Percentiles rank a stretch among this genome's conserved stretches.
phyloP scores from a whole-genome alignment of 2,888 invertebrate genomes.

The Pteria penguin region DNA sequence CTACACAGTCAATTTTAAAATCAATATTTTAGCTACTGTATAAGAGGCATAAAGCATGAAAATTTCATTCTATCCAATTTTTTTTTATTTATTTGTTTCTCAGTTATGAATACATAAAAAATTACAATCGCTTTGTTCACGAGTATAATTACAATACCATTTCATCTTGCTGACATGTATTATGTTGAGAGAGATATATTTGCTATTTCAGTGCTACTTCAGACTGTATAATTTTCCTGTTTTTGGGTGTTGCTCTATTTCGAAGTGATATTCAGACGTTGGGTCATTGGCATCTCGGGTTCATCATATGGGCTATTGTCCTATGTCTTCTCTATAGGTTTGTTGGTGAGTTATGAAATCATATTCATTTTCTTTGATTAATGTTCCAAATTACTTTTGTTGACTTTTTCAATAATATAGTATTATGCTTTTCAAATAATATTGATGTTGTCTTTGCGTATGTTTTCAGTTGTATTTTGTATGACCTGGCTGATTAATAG shows the following conservation, averaged over 20 bases:
- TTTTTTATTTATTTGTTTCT: no score
- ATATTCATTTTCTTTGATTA: neutral
- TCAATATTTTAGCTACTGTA: no score
- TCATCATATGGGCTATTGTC: constrained; percentile 79
- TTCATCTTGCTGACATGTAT: no score
- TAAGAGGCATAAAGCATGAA: no score
- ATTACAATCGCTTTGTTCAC: no score
- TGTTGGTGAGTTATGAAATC: constrained; percentile 70
- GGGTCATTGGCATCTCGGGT: constrained; percentile 80
- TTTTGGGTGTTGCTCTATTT: constrained; percentile 82
- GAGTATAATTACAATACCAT: no score
- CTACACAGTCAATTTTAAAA: no score
- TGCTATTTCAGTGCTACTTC: constrained; percentile 81
- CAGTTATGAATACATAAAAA: no score
- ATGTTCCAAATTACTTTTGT: neutral
- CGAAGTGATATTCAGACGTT: constrained; percentile 71
- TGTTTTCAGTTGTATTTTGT: constrained; percentile 80
- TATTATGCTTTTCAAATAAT: neutral
- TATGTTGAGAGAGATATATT: no score
- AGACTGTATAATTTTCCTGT: constrained; percentile 83
- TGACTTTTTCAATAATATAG: neutral
- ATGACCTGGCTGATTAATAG: constrained; percentile 81
- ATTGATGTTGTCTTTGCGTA: neutral
- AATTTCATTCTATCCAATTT: no score
- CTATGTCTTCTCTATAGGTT: constrained; percentile 81